Conservation (phyloP, 1,140 invertebrate genomes). For the Aphis gossypii region DNA sequence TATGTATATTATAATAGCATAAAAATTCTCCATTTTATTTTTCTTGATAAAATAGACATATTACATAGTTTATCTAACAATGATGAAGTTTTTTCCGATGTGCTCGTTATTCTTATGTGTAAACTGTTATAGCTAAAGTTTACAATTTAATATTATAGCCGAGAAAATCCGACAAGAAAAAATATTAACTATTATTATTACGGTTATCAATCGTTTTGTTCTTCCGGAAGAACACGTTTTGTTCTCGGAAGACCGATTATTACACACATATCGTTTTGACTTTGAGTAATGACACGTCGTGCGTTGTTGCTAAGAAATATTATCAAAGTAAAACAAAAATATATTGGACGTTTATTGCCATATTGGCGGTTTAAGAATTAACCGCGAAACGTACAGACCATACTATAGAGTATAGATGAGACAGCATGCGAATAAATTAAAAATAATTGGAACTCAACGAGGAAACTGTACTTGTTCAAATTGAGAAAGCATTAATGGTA, state of each 20-base stretch:
- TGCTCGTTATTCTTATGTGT: slow-evolving; percentile 20
- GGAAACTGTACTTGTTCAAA: background rate
- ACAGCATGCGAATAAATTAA: background rate
- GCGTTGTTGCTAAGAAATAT: slow-evolving; percentile 10
- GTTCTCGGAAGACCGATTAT: slow-evolving; percentile 40
- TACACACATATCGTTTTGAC: slow-evolving; percentile 47
- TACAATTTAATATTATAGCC: slow-evolving; percentile 1
- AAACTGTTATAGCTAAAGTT: slow-evolving; percentile 7
- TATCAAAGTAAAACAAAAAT: slow-evolving; percentile 1
- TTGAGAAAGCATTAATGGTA: background rate
- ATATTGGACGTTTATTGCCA: background rate
- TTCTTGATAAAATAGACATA: background rate
- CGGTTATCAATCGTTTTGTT: slow-evolving; percentile 46
- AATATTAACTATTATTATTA: slow-evolving; percentile 45
- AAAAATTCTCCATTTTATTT: background rate
- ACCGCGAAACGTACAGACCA: background rate
- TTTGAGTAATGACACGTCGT: slow-evolving; percentile 15
- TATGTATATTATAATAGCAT: too few relatives aligned
- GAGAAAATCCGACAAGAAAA: slow-evolving; percentile 31
- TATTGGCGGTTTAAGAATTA: background rate
- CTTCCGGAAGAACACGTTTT: slow-evolving; percentile 33
- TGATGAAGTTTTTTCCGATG: background rate
- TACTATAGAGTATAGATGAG: background rate
- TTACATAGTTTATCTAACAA: background rate
- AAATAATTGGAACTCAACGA: background rate